A percentile compares a stretch with the other conserved stretches of the same genome.
Conservation (phyloP, 2,113 vertebrate genomes). For the Elachura formosa region DNA sequence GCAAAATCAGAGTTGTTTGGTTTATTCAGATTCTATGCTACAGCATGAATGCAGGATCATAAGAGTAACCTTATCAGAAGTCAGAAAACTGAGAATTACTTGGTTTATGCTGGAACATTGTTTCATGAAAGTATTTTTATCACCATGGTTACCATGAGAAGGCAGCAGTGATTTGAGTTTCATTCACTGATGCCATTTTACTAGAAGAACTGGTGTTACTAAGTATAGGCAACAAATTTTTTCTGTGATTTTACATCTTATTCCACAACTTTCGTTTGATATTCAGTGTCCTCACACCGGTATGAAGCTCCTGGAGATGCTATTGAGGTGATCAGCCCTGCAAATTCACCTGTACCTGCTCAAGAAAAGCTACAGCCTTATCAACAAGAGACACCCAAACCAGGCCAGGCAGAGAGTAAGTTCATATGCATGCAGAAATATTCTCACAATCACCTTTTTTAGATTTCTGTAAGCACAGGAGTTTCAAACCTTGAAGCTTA, state of each 20-base stretch:
- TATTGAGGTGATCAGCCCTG: conserved; percentile 96
- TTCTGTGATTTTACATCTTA: not conserved
- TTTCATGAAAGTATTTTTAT: not conserved
- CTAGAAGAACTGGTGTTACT: not conserved
- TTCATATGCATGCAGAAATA: not conserved
- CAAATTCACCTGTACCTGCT: conserved; percentile 85
- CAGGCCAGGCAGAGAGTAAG: conserved; percentile 80
- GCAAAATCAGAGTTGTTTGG: not conserved
- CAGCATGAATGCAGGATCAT: not conserved
- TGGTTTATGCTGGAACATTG: not conserved
- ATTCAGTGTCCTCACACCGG: conserved; percentile 87
- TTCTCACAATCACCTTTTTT: not conserved
- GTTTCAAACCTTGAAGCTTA: not conserved
- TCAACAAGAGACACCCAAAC: conserved; percentile 73
- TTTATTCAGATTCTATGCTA: not conserved
- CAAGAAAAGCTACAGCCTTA: conserved; percentile 84
- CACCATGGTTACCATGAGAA: not conserved
- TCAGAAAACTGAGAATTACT: not conserved
- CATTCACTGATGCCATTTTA: not conserved
- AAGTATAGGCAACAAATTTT: not conserved
- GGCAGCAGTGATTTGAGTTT: not conserved
- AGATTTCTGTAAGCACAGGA: not conserved
- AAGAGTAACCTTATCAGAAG: not conserved
- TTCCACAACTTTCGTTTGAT: conserved; percentile 18
- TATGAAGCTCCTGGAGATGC: conserved; percentile 87